These are phyloP conservation scores for Zeugodacus cucurbitae DNA, from an alignment of 1,140 invertebrate species.

Conservation along the genomic window DNA sequence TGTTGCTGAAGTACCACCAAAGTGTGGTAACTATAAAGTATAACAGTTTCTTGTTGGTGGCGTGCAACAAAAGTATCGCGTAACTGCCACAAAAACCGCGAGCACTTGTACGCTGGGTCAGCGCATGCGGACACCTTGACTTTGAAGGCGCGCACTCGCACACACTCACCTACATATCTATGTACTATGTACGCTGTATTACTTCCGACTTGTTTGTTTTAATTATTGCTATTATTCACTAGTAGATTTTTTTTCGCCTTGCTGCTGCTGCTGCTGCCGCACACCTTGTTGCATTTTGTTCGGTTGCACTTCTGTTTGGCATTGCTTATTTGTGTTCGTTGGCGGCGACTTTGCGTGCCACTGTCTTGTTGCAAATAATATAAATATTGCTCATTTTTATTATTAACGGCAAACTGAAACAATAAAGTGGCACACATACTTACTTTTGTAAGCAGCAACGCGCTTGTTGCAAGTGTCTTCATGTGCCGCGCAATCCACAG, in stretches of 20 bases:
- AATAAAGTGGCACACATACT: neutral
- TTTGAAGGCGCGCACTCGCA: neutral
- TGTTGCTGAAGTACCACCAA: neutral
- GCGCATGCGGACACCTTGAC: slow-evolving; percentile 31
- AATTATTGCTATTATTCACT: slow-evolving; percentile 32
- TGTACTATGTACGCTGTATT: neutral
- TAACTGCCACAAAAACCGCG: slow-evolving; percentile 7
- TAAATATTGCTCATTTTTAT: slow-evolving; percentile 25
- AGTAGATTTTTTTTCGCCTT: neutral
- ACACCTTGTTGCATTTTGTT: slow-evolving; percentile 8
- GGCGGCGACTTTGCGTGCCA: neutral
- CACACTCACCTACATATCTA: neutral
- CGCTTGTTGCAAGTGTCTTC: neutral
- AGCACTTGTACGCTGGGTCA: slow-evolving; percentile 3
- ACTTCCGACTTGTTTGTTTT: slow-evolving; percentile 9
- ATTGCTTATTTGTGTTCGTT: neutral
- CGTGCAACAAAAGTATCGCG: slow-evolving; percentile 1
- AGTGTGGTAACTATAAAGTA: slow-evolving; percentile 12
- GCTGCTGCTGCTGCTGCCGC: neutral
- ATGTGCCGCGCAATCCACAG: neutral
- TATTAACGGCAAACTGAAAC: neutral
- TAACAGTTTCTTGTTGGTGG: slow-evolving; percentile 27
- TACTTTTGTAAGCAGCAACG: neutral
- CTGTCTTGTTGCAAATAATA: slow-evolving; percentile 28
- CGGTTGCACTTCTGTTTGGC: neutral